Evolutionary conservation across 2,113 vertebrate species (phyloP).

Genomic region (Artemisiospiza belli): DNA sequence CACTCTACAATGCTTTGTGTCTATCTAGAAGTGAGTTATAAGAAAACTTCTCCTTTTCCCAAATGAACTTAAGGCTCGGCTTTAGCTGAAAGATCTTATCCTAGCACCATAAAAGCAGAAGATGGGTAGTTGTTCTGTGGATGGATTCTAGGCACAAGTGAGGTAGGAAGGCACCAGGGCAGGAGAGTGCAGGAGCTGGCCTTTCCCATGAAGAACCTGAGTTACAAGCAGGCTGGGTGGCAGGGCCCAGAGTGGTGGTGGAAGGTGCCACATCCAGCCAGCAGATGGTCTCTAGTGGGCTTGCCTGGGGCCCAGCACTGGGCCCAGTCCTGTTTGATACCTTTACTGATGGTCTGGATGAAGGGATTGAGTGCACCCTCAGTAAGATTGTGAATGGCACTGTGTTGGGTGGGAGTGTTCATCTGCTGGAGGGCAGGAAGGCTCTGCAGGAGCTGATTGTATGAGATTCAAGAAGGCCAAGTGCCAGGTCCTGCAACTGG

Average conservation of each 20-base stretch:
- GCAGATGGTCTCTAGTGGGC: neutral
- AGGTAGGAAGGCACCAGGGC: neutral
- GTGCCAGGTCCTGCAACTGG: neutral
- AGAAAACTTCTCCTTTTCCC: neutral
- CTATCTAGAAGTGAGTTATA: neutral
- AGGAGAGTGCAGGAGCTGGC: neutral
- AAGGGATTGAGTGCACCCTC: neutral
- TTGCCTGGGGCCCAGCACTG: neutral
- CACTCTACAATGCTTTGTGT: neutral
- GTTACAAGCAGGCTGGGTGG: neutral
- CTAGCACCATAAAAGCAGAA: neutral
- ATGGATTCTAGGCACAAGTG: neutral
- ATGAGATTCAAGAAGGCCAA: neutral
- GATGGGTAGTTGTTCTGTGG: neutral
- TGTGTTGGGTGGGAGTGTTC: neutral
- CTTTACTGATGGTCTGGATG: rapidly evolving
- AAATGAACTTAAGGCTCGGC: neutral
- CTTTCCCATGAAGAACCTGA: neutral
- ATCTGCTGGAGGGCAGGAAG: neutral
- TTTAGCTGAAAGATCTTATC: neutral
- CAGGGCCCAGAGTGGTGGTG: neutral
- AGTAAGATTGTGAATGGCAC: too few relatives aligned
- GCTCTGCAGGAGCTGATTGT: neutral
- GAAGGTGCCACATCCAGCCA: neutral
- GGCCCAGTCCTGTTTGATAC: neutral